Base-by-base conservation (phyloP, 2,888 invertebrate species). In the Neoaliturus tenellus region DNA sequence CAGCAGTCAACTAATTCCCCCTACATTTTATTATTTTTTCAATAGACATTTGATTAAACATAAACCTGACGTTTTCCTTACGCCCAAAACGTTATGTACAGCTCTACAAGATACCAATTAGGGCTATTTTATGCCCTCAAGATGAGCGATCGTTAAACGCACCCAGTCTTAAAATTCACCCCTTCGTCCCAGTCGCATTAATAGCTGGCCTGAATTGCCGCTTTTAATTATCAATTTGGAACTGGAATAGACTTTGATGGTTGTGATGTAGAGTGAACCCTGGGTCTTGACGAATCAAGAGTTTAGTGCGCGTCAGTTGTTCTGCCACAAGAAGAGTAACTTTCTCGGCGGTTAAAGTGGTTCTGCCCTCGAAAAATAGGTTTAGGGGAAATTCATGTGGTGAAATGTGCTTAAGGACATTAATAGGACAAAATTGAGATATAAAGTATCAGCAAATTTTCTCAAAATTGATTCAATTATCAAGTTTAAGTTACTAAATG, bases 211-310 rank as follows among this genome's bases (percentile, higher is more conserved):
- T 62, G 62, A 62, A 62, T 62, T 28, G 62, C 62, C 28, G 62
- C 28, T 62, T 62, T 62, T 62, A 62, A 62, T 62, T 62, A 62
- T 62, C 62, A 62, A 62, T 62, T 62, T 62, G 62, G 62, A 62
- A 62, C 28, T 62, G 62, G 62, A 62, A 62, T 62, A 31, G 62
- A 14, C 62, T 62, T 62, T 62, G 62, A 62, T 62, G 62, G 17
- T 17, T 62, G 28, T 14, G 31, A 14, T 62, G 28, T 62, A 12
- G 62, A 17, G 17, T 31, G 62, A 62, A 28, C 14, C 8, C 62
- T 62, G 62, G 28, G 62, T 62, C 62, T 62, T 31, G 62, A 28
- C 12, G 28, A 28, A 44, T 12, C n/a, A n/a, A n/a, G n/a, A n/a
- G n/a, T n/a, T n/a, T n/a, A n/a, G n/a, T n/a, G n/a, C n/a, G n/a